Base-by-base conservation (phyloP, 2,113 vertebrate genomes). In the Mola mola region DNA sequence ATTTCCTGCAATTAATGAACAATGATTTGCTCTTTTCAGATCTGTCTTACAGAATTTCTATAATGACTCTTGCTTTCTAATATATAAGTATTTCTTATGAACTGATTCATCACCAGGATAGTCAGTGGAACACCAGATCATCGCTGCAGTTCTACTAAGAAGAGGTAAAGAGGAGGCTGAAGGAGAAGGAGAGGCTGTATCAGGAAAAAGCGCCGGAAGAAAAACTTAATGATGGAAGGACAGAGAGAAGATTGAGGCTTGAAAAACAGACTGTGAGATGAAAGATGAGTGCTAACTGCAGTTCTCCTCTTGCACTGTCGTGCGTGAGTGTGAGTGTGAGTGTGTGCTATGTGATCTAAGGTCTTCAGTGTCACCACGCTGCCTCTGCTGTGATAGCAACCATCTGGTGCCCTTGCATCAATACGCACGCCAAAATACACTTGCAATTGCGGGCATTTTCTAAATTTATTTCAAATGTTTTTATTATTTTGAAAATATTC, bases 291-390 rank as follows among this genome's bases (percentile, higher is more conserved):
- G 38, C 46, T 17, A 76, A 74, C 58, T 84, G 65, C 73, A 69
- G 59, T 40, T 53, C 15, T 31, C 38, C 62, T 79, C 21, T 22
- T 24, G 62, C 20, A 40, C 49, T 59, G 75, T 38, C 19, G 26
- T 44, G 24, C 61, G 47, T 40, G 10, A 47, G 50, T 62, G 4
- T 25, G 28, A 47, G 31, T 72, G 77, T 50, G 11, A 12, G 11
- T 63, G 78, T 72, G 65, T 74, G 60, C 52, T 69, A 78, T 79
- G 81, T 83, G 87, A 89, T 86, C 74, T 82, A 73, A 86, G 81
- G 85, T 84, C 79, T 86, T 87, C 58, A 50, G 81, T 89, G 85
- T 86, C 87, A 86, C 75, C 81, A 74, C 66, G 55, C 75, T 86
- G 83, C 81, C 85, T 58, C 47, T 64, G 75, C 77, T 76, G 85